Conservation (phyloP, 2,113 vertebrate species). For the Stegostoma tigrinum region DNA sequence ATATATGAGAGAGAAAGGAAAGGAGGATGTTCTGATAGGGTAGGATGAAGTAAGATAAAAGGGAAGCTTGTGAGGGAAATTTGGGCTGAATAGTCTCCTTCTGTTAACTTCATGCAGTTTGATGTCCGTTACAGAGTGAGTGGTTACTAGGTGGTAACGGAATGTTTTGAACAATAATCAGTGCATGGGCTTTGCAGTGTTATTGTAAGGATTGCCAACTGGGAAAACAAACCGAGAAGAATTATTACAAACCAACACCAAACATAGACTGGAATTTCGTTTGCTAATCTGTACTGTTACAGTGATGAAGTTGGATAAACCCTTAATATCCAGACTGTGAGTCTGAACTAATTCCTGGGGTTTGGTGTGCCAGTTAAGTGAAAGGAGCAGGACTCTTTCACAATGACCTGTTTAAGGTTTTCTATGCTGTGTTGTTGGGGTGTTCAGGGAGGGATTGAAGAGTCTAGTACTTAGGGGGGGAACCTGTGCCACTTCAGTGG, state of each 20-base stretch:
- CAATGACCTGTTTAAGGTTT: neutral
- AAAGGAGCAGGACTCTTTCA: neutral
- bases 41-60: neutral
- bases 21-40: neutral
- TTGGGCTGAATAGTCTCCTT: neutral
- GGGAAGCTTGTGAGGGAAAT: neutral
- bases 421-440: neutral
- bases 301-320: neutral
- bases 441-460: neutral
- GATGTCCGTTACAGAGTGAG: neutral
- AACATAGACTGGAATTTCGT: constrained; percentile 8
- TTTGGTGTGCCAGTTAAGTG: neutral
- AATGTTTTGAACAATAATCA: neutral
- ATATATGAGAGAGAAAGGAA: neutral
- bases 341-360: neutral
- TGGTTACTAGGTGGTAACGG: neutral
- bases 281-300: neutral
- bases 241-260: neutral
- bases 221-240: neutral
- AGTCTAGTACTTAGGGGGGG: neutral
- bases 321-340: no score
- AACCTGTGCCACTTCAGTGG: neutral
- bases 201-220: neutral
- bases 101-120: neutral
- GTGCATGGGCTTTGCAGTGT: neutral